A percentile compares a stretch with the other conserved stretches of the same genome.
Conservation (phyloP, 92 coral and sea anemone species). For the Porites divaricata region DNA sequence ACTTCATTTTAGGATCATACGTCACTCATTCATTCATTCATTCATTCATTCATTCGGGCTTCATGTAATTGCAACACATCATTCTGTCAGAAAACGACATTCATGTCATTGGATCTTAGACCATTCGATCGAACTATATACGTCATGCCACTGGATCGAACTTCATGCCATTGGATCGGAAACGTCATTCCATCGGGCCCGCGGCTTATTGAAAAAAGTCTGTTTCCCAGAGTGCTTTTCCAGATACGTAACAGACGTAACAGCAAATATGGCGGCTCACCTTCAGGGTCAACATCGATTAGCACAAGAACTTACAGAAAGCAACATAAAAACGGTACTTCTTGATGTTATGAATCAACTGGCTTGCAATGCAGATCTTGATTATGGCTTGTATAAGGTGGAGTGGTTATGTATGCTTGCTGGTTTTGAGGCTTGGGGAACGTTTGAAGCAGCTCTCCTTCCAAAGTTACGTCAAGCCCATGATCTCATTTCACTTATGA, state of each 20-base stretch:
- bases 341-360: slow-evolving; percentile 25
- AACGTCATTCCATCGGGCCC: neutral
- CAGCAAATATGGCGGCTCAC: slow-evolving; percentile 10
- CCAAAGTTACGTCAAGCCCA: slow-evolving; percentile 34
- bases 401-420: slow-evolving; percentile 32
- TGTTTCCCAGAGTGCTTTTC: neutral
- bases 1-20: neutral
- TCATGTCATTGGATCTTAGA: neutral
- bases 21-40: neutral
- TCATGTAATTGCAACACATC: neutral
- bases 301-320: neutral
- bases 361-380: neutral
- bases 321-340: slow-evolving; percentile 6
- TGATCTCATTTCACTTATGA: slow-evolving; percentile 21
- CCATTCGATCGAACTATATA: neutral
- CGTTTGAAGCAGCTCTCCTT: slow-evolving; percentile 20
- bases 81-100: neutral
- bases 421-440: slow-evolving; percentile 40
- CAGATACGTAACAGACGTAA: no score
- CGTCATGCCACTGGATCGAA: neutral
- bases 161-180: neutral
- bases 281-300: slow-evolving; percentile 27
- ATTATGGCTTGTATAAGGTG: slow-evolving; percentile 27
- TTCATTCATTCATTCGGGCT: neutral
- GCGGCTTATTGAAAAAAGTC: no score